A percentile compares a stretch with the other conserved stretches of the same genome.
These are phyloP conservation scores for Temnothorax rugatulus DNA, from an alignment of 2,888 invertebrate species.

Conservation along the genomic window DNA sequence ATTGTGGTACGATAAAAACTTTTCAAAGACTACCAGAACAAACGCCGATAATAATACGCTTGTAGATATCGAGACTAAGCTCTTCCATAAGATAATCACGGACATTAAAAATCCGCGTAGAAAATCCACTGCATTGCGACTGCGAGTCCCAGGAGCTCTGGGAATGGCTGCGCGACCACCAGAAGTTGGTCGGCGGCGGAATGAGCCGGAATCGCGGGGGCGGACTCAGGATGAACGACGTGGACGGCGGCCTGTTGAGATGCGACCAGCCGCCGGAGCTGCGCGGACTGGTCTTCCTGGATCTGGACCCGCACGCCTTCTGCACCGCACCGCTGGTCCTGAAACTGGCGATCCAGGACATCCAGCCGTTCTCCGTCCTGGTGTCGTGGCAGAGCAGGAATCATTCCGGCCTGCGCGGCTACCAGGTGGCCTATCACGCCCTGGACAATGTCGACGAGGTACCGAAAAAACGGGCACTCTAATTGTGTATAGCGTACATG, in stretches of 20 bases:
- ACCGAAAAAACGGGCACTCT: conserved; percentile 65
- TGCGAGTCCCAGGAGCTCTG: conserved; percentile 96
- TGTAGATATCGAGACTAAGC: neutral
- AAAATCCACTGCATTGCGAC: conserved; percentile 95
- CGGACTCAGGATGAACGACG: conserved; percentile 80
- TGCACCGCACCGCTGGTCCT: conserved; percentile 94
- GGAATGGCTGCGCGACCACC: conserved; percentile 96
- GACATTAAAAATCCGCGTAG: conserved; percentile 86
- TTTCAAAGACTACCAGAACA: neutral
- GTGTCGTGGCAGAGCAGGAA: conserved; percentile 97
- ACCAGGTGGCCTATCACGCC: conserved; percentile 94
- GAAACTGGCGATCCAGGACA: conserved; percentile 95
- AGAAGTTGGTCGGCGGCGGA: conserved; percentile 90
- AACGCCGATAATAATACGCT: neutral
- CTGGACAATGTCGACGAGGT: conserved; percentile 89
- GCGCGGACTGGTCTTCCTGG: conserved; percentile 91
- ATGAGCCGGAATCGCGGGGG: conserved; percentile 86
- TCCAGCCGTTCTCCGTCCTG: conserved; percentile 94
- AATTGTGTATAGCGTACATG: conserved; percentile 8
- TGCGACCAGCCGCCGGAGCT: conserved; percentile 95
- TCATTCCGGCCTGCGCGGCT: conserved; percentile 94
- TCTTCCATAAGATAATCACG: conserved; percentile 19
- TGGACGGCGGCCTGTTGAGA: conserved; percentile 87
- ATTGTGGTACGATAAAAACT: neutral
- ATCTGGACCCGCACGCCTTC: conserved; percentile 93